phyloP scores from a whole-genome alignment of 2,888 invertebrate genomes.

The Catocala nupta region DNA sequence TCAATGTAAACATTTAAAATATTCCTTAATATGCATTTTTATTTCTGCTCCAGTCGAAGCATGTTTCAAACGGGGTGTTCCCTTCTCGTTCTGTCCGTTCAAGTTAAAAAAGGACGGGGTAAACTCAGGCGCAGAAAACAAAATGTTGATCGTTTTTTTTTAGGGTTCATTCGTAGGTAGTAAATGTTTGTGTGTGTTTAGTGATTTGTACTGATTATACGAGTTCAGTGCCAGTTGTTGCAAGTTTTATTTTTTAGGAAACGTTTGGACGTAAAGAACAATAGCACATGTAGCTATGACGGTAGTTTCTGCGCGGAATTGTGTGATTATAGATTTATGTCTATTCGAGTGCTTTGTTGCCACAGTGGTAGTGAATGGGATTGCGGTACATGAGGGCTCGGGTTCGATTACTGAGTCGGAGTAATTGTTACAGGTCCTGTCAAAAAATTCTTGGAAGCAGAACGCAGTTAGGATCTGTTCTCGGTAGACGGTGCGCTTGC shows the following conservation, averaged over 20 bases:
- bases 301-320: neutral
- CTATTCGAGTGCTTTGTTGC: no score
- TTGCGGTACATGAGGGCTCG: no score
- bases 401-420: no score
- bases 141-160: slow-evolving; percentile 62
- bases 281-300: neutral
- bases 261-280: neutral
- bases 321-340: neutral
- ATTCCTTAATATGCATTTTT: slow-evolving; percentile 57
- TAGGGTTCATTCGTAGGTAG: slow-evolving; percentile 31
- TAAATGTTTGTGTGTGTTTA: slow-evolving; percentile 3
- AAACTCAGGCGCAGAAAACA: slow-evolving; percentile 66
- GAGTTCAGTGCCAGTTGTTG: slow-evolving; percentile 31
- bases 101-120: slow-evolving; percentile 14
- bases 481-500: no score
- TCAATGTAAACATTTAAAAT: slow-evolving; percentile 72
- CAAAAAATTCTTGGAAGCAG: no score
- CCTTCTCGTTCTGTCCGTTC: slow-evolving; percentile 14
- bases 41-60: slow-evolving; percentile 47
- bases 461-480: no score
- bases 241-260: slow-evolving; percentile 1
- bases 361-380: no score
- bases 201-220: slow-evolving; percentile 17
- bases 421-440: no score
- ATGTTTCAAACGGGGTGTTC: slow-evolving; percentile 34